These are phyloP conservation scores for Standfussiana lucernea DNA, from an alignment of 2,888 invertebrate genomes.

Conservation along the genomic window DNA sequence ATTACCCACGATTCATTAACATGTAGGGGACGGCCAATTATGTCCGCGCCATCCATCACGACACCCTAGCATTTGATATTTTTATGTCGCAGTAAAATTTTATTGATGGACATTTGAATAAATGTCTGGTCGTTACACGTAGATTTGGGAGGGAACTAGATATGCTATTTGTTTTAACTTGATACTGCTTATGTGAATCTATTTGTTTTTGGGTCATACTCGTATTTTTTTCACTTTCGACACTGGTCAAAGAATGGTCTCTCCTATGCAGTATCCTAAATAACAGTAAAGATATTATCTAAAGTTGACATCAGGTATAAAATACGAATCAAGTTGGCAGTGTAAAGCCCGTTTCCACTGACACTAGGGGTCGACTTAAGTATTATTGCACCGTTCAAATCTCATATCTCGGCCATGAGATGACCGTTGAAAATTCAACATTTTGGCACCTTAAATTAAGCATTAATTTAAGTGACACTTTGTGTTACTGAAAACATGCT, in stretches of 20 bases:
- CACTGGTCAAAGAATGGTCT: not conserved
- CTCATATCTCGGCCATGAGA: too few species aligned
- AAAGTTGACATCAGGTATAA: constrained; percentile 16
- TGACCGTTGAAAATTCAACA: too few species aligned
- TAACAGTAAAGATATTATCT: constrained; percentile 15
- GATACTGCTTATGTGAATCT: constrained; percentile 42
- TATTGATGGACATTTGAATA: constrained; percentile 67
- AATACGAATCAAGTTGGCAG: not conserved
- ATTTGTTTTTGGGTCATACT: constrained; percentile 12
- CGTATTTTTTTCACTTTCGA: constrained; percentile 27
- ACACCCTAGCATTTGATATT: constrained; percentile 84
- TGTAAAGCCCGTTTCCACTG: too few species aligned
- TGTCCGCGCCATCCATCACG: constrained; percentile 86
- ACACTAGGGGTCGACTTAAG: too few species aligned
- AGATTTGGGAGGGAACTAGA: constrained; percentile 46
- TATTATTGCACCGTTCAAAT: too few species aligned
- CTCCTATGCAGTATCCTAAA: not conserved
- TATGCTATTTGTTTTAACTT: constrained; percentile 54
- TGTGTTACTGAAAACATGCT: too few species aligned
- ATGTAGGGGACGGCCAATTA: constrained; percentile 87
- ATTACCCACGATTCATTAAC: constrained; percentile 89
- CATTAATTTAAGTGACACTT: too few species aligned
- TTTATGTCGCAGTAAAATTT: constrained; percentile 75
- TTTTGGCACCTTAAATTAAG: too few species aligned
- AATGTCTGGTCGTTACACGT: constrained; percentile 59